These are phyloP conservation scores for Caenorhabditis uteleia DNA, from an alignment of 2,888 invertebrate species.

Conservation along the genomic window DNA sequence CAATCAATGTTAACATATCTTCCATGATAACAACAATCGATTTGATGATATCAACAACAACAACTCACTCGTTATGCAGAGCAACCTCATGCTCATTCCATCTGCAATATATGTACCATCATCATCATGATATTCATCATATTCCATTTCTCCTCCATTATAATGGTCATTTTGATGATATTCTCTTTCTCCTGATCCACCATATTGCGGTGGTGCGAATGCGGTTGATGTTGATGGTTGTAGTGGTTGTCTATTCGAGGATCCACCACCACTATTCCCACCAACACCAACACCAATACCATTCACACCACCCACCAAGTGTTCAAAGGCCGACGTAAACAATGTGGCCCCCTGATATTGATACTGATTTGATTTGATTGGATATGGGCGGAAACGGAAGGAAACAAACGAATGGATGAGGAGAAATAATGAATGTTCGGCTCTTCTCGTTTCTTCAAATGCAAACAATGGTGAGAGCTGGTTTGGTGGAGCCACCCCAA, in stretches of 20 bases:
- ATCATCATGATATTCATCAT: not conserved
- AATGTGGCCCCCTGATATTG: slow-evolving; percentile 22
- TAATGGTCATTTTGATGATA: not conserved
- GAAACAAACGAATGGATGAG: too few relatives aligned
- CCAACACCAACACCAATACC: slow-evolving; percentile 8
- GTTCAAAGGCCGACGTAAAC: slow-evolving; percentile 34
- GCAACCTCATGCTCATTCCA: slow-evolving; percentile 57
- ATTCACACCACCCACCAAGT: slow-evolving; percentile 34
- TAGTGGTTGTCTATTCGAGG: slow-evolving; percentile 7
- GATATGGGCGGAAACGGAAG: too few relatives aligned
- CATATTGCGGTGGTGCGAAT: slow-evolving; percentile 1
- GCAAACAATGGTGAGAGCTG: too few relatives aligned
- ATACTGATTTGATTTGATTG: not conserved
- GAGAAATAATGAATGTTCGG: too few relatives aligned
- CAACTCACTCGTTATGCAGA: slow-evolving; percentile 62
- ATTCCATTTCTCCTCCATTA: too few relatives aligned
- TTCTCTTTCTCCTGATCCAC: too few relatives aligned
- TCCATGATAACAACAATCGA: slow-evolving; percentile 8
- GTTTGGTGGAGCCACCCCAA: too few relatives aligned
- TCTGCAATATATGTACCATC: slow-evolving; percentile 27
- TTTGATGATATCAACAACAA: not conserved
- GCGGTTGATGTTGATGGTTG: slow-evolving; percentile 13
- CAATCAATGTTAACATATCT: slow-evolving; percentile 57
- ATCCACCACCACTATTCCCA: slow-evolving; percentile 11
- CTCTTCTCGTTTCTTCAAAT: too few relatives aligned